phyloP scores from a whole-genome alignment of 2,797 vertebrate genomes.

The Sphenopsis melanotis region DNA sequence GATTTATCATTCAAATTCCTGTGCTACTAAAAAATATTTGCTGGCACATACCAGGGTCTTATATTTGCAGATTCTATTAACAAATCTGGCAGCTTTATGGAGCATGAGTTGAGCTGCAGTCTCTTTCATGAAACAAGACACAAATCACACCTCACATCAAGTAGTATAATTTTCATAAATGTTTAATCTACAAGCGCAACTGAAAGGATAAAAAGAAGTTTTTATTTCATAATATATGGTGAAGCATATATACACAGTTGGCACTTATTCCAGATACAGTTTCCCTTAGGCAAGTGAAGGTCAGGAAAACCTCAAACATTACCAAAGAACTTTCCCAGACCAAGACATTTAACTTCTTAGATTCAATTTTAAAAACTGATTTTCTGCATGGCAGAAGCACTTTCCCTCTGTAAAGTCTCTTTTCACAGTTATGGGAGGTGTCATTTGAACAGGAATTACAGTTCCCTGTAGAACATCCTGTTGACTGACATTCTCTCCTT shows the following conservation, averaged over 20 bases:
- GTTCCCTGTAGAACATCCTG: neutral
- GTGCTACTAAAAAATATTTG: neutral
- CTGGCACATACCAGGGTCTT: neutral
- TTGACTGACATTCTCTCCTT: neutral
- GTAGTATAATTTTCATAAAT: conserved; percentile 6
- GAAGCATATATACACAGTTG: neutral
- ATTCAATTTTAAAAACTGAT: neutral
- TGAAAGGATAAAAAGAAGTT: neutral
- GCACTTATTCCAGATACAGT: neutral
- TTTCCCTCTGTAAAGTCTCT: neutral
- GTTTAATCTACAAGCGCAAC: neutral
- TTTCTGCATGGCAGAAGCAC: neutral
- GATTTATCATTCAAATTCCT: conserved; percentile 3
- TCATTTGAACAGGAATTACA: neutral
- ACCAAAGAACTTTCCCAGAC: neutral
- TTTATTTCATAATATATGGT: neutral
- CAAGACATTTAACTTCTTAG: neutral
- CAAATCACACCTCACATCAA: neutral
- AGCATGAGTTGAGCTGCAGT: neutral
- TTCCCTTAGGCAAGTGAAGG: neutral
- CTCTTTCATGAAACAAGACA: conserved; percentile 7
- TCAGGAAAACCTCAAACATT: neutral
- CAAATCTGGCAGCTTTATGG: conserved; percentile 21
- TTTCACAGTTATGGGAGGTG: neutral
- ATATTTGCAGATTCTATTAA: conserved; percentile 29